Percentiles rank a stretch among this genome's conserved stretches.
Evolutionary conservation across 2,797 vertebrate species (phyloP).

Genomic region (Selene dorsalis): DNA sequence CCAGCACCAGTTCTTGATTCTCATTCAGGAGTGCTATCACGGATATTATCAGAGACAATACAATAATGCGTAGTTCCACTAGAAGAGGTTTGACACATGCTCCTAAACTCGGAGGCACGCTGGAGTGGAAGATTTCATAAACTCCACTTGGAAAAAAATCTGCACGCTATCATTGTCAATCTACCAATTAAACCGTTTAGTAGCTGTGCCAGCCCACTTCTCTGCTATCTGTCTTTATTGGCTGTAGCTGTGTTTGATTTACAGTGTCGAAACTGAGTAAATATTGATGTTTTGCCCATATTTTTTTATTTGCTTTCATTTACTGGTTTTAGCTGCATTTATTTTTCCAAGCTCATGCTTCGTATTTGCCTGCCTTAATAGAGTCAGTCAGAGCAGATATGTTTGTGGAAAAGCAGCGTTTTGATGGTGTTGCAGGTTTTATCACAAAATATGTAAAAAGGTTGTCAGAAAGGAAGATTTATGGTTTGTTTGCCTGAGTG

Average conservation of each 20-base stretch:
- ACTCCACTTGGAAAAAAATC: slow-evolving; percentile 1
- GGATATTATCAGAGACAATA: not conserved
- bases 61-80: not conserved
- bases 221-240: slow-evolving; percentile 29
- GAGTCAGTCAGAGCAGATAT: not conserved
- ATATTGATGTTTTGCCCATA: not conserved
- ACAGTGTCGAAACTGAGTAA: slow-evolving; percentile 13
- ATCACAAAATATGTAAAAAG: not conserved
- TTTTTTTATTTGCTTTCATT: not conserved
- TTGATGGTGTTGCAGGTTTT: not conserved
- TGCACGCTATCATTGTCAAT: not conserved
- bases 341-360: not conserved
- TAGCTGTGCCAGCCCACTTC: slow-evolving; percentile 15
- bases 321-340: not conserved
- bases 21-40: slow-evolving; percentile 2
- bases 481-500: not conserved
- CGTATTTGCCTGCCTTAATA: not conserved
- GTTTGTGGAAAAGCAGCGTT: not conserved
- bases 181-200: slow-evolving; percentile 38
- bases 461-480: not conserved
- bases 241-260: slow-evolving; percentile 4
- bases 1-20: not conserved
- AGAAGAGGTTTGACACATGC: not conserved
- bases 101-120: not conserved
- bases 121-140: not conserved